Evolutionary conservation across 1,140 invertebrate species (phyloP).

Genomic region (Euwallacea fornicatus): DNA sequence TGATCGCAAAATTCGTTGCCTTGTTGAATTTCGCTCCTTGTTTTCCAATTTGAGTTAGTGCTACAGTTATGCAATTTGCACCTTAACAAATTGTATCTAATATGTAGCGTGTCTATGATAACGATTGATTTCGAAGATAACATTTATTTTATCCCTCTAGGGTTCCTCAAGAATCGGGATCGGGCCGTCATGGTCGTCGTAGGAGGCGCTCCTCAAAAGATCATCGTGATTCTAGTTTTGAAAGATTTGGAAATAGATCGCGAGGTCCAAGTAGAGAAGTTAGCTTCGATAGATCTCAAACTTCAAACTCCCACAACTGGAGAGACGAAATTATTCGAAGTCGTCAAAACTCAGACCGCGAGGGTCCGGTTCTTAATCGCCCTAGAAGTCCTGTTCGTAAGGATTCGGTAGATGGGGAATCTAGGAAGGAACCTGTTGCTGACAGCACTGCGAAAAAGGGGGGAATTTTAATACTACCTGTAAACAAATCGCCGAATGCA

Average conservation of each 20-base stretch:
- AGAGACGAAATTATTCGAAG: conserved; percentile 48
- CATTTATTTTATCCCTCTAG: too few species aligned
- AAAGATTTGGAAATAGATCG: conserved; percentile 43
- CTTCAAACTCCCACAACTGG: conserved; percentile 46
- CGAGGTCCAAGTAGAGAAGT: conserved; percentile 47
- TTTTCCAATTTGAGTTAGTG: too few species aligned
- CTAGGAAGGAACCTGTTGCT: conserved; percentile 6
- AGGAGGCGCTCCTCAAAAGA: conserved; percentile 41
- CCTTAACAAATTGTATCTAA: too few species aligned
- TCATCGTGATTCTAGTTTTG: conserved; percentile 45
- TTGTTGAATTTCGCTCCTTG: too few species aligned
- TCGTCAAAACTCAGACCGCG: conserved; percentile 45
- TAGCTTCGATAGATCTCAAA: conserved; percentile 47
- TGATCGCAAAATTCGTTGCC: too few species aligned
- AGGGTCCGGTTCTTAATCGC: conserved; percentile 14
- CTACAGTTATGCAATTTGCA: too few species aligned
- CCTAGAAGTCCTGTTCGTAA: neutral
- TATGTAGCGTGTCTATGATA: too few species aligned
- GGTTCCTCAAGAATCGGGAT: conserved; percentile 43
- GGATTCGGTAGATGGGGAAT: too few species aligned
- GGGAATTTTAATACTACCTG: conserved; percentile 45
- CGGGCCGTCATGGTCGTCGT: conserved; percentile 27
- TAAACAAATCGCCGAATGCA: conserved; percentile 34
- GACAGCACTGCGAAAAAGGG: conserved; percentile 42
- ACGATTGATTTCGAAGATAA: neutral